Conservation (phyloP, 2,797 vertebrate genomes). For the Champsocephalus esox region DNA sequence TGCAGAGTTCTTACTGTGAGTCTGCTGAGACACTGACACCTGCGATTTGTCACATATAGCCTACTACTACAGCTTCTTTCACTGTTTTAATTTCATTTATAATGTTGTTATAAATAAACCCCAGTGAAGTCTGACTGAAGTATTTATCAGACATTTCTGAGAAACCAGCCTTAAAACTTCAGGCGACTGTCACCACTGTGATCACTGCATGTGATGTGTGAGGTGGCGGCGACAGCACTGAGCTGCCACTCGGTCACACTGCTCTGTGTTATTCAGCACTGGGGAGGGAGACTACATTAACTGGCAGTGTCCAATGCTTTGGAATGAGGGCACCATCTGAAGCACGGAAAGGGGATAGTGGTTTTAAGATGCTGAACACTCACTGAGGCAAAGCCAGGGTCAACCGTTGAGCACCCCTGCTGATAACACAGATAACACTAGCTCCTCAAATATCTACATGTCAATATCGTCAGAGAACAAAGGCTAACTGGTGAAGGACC, state of each 20-base stretch:
- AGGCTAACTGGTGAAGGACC: not conserved
- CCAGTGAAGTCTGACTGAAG: slow-evolving; percentile 1
- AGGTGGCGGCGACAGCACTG: slow-evolving; percentile 9
- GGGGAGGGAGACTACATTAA: slow-evolving; percentile 42
- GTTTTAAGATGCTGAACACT: slow-evolving; percentile 54
- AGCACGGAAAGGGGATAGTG: slow-evolving; percentile 63
- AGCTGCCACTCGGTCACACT: slow-evolving; percentile 24
- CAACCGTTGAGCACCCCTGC: slow-evolving; percentile 40
- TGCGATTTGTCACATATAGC: slow-evolving; percentile 26
- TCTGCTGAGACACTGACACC: slow-evolving; percentile 2
- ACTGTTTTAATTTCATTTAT: slow-evolving; percentile 21
- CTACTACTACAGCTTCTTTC: not conserved
- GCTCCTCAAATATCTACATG: not conserved
- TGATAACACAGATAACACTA: slow-evolving; percentile 10
- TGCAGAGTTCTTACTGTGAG: slow-evolving; percentile 4
- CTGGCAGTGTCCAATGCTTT: slow-evolving; percentile 44
- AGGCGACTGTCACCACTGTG: not conserved
- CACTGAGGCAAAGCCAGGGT: slow-evolving; percentile 40
- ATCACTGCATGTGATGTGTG: slow-evolving; percentile 27
- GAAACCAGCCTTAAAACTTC: slow-evolving; percentile 24
- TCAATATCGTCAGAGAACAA: slow-evolving; percentile 14
- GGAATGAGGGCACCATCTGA: slow-evolving; percentile 73
- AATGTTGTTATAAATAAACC: slow-evolving; percentile 13
- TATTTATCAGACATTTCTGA: slow-evolving; percentile 28
- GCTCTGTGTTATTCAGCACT: slow-evolving; percentile 32